Percentiles rank a stretch among this genome's conserved stretches.
Conservation (phyloP, 2,888 invertebrate species). For the Drosophila borealis region DNA sequence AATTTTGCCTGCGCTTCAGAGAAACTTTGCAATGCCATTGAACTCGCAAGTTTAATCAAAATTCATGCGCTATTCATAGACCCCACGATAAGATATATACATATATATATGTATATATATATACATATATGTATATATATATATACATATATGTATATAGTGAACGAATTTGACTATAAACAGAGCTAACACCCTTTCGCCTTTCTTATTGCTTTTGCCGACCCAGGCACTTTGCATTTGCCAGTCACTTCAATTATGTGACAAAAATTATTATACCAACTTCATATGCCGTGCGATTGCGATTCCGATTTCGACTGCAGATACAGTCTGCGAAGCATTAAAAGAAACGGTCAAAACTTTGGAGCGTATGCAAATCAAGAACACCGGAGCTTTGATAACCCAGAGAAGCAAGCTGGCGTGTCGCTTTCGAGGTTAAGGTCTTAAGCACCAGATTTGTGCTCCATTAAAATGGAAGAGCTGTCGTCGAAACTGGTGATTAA, state of each 20-base stretch:
- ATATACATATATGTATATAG: background rate
- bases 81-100: conserved; percentile 33
- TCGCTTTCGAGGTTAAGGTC: conserved; percentile 64
- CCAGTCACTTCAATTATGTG: conserved; percentile 55
- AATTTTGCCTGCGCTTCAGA: conserved; percentile 38
- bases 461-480: conserved; percentile 55
- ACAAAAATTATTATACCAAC: conserved; percentile 66
- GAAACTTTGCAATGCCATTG: conserved; percentile 67
- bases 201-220: conserved; percentile 58
- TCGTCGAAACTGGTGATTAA: conserved; percentile 27
- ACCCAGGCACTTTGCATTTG: conserved; percentile 56
- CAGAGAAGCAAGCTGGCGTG: conserved; percentile 34
- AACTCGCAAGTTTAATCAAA: conserved; percentile 57
- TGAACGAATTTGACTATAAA: conserved; percentile 40
- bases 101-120: background rate
- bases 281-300: conserved; percentile 49
- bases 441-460: conserved; percentile 24
- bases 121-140: background rate
- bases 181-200: conserved; percentile 58
- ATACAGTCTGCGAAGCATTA: conserved; percentile 34
- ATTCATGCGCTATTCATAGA: conserved; percentile 45
- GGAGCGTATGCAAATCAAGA: conserved; percentile 49
- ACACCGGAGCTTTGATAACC: conserved; percentile 49
- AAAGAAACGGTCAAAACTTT: conserved; percentile 28
- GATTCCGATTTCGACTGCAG: conserved; percentile 47